Evolutionary conservation across 2,888 invertebrate species (phyloP).

Genomic region (Saturnia japonica): DNA sequence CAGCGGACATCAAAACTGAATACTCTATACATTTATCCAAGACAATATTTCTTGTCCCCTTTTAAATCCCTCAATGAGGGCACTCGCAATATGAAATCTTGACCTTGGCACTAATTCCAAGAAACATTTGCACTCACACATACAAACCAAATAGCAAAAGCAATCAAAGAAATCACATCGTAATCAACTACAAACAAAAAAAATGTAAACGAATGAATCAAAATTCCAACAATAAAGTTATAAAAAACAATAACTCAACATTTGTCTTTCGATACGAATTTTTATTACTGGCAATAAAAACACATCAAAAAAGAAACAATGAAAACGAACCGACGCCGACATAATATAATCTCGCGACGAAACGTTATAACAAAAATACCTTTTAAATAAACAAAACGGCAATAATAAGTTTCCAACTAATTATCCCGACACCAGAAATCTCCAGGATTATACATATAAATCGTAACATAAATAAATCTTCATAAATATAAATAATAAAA

Average conservation of each 20-base stretch:
- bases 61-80: too few relatives aligned
- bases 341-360: constrained; percentile 22
- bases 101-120: not conserved
- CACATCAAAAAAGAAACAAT: constrained; percentile 9
- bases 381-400: constrained; percentile 47
- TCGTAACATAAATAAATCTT: constrained; percentile 58
- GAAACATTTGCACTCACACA: not conserved
- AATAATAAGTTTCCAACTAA: constrained; percentile 37
- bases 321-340: constrained; percentile 30
- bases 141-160: not conserved
- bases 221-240: constrained; percentile 11
- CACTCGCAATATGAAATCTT: not conserved
- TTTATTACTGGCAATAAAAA: constrained; percentile 34
- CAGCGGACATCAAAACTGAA: not conserved
- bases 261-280: constrained; percentile 20
- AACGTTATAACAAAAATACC: constrained; percentile 27
- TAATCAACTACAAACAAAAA: constrained; percentile 1
- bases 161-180: not conserved
- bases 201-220: constrained; percentile 2
- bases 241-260: constrained; percentile 17
- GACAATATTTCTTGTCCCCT: too few relatives aligned
- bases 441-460: constrained; percentile 42
- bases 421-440: constrained; percentile 47
- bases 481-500: constrained; percentile 40
- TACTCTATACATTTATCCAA: not conserved